These are phyloP conservation scores for Euzophera pinguis DNA, from an alignment of 2,888 invertebrate genomes.

Conservation along the genomic window DNA sequence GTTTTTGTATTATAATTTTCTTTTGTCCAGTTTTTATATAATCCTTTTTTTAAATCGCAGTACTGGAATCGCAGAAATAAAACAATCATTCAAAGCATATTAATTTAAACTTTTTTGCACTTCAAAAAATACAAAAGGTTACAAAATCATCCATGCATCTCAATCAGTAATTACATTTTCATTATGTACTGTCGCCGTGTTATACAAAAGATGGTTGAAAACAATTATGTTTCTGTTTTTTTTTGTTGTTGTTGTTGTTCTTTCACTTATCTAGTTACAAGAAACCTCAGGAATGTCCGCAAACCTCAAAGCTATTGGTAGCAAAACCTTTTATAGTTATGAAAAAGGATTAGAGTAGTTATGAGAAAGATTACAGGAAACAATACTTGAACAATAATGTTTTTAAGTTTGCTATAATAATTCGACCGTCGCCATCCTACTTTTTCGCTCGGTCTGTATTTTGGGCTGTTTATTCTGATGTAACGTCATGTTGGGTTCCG, in stretches of 20 bases:
- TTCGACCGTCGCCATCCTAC: not conserved
- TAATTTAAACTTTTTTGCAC: too few species aligned
- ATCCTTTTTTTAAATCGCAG: too few species aligned
- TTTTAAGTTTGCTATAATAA: not conserved
- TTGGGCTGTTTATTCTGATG: not conserved
- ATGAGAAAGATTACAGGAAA: constrained; percentile 17
- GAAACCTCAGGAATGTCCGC: constrained; percentile 19
- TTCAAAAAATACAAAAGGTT: too few species aligned
- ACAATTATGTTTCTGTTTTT: constrained; percentile 44
- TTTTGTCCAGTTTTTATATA: too few species aligned
- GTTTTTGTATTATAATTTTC: too few species aligned
- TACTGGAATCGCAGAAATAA: too few species aligned
- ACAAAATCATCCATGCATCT: too few species aligned
- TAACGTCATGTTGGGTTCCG: too few species aligned
- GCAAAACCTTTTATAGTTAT: constrained; percentile 39
- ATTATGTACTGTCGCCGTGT: constrained; percentile 31
- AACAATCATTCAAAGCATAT: too few species aligned
- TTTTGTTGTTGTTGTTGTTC: constrained; percentile 32
- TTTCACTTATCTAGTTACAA: constrained; percentile 36
- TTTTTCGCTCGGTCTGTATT: not conserved
- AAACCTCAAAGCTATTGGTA: constrained; percentile 37
- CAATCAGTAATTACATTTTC: constrained; percentile 9
- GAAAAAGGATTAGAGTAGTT: constrained; percentile 45
- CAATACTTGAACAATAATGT: not conserved
- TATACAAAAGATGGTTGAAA: constrained; percentile 33